Base-by-base conservation (phyloP, 2,797 vertebrate species). In the Chaetophractus vellerosus region DNA sequence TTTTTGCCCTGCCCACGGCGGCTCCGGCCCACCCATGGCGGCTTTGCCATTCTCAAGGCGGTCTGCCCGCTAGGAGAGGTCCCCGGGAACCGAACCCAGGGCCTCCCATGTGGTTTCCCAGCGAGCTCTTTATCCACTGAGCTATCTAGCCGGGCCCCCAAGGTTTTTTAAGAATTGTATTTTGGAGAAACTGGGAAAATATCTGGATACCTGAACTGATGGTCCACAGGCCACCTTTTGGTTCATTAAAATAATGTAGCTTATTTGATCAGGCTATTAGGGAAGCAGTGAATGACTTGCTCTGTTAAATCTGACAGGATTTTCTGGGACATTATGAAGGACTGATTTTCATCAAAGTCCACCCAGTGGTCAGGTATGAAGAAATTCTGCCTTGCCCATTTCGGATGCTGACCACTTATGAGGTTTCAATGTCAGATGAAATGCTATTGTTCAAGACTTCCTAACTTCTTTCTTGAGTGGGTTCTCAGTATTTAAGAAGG, bases 401-500 rank as follows among this genome's bases (percentile, higher is more conserved):
- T 52, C 59, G 76, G 45, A 66, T 66, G 41, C 8, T 38, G n/a
- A 45, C 64, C 18, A 52, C 18, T 50, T 36, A 14, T 15, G 36
- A 66, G 28, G 18, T 89, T 55, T 78, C 50, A 68, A 15, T 68
- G 74, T 68, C 19, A 68, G 74, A 52, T 76, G 18, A 55, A 33
- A 28, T 55, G 26, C 12, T 52, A 18, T 63, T 66, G 21, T 48
- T 63, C 38, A 6, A 33, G 33, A 55, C 21, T 84, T 59, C 81
- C 31, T 24, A 81, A 57, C 24, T 48, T 71, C 7, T 66, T 31
- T n/a, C 9, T 61, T 33, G 57, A 28, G n/a, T 38, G 59, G 63
- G n/a, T 66, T 78, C 48, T 76, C 71, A 68, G 81, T 68, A 31
- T 76, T 91, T 33, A 91, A 28, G 33, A 66, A 84, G 28, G 45